These are phyloP conservation scores for Halocynthia aurantium DNA, from an alignment of 23 tunicate genomes.

Conservation along the genomic window DNA sequence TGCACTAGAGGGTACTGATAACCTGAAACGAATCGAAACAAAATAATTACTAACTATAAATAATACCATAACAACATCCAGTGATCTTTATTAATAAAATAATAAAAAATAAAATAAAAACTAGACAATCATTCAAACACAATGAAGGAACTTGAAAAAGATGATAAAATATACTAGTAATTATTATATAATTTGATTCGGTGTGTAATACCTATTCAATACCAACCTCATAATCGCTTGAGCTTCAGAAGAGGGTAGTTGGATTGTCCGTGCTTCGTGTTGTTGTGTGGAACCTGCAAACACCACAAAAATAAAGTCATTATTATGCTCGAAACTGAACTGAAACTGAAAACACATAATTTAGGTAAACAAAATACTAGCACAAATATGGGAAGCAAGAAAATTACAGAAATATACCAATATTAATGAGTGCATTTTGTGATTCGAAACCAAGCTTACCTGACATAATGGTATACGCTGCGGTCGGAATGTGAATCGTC, in stretches of 20 bases:
- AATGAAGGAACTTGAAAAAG: neutral
- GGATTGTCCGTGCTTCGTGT: no score
- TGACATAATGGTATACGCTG: conserved; percentile 8
- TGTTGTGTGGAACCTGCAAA: no score
- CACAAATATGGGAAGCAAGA: neutral
- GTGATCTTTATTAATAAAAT: neutral
- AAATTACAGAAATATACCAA: neutral
- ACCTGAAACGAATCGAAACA: neutral
- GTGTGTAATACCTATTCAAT: no score
- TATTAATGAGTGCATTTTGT: no score
- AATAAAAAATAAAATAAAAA: neutral
- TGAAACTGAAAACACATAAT: no score
- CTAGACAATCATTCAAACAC: neutral
- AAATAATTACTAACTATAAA: neutral
- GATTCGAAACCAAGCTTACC: neutral
- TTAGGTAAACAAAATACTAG: no score
- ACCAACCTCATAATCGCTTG: no score
- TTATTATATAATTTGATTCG: no score
- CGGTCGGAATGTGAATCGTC: neutral
- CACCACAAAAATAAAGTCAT: no score
- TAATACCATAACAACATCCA: neutral
- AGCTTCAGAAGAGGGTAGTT: no score
- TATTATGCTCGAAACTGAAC: no score
- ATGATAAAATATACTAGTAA: neutral
- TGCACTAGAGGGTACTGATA: neutral